A percentile compares a stretch with the other conserved stretches of the same genome.
phyloP scores from a whole-genome alignment of 2,888 invertebrate genomes.

The Aphodius sticticus region DNA sequence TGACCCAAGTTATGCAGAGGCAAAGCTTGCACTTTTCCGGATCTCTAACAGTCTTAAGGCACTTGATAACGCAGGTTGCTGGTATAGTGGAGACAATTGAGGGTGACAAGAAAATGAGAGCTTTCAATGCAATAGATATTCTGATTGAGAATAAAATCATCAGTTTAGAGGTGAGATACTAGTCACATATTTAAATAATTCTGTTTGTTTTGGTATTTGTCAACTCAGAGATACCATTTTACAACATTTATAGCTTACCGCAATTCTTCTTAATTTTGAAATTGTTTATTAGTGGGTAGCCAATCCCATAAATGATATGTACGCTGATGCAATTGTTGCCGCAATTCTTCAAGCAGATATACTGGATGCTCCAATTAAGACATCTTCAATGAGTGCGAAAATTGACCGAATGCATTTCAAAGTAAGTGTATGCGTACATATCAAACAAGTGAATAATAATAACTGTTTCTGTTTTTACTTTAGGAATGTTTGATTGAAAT shows the following conservation, averaged over 20 bases:
- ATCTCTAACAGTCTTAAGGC: conserved; percentile 73
- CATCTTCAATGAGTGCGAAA: conserved; percentile 70
- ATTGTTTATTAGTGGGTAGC: conserved; percentile 79
- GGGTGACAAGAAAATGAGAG: conserved; percentile 75
- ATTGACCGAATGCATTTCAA: conserved; percentile 92
- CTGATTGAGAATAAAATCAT: conserved; percentile 83
- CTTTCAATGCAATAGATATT: conserved; percentile 86
- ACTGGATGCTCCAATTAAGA: conserved; percentile 69
- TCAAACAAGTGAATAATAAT: background rate
- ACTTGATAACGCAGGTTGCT: conserved; percentile 81
- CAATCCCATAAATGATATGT: conserved; percentile 97
- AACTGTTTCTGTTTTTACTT: conserved; percentile 34
- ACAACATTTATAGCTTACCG: background rate
- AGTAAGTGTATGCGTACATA: conserved; percentile 57
- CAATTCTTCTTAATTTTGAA: conserved; percentile 8
- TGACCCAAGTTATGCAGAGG: conserved; percentile 91
- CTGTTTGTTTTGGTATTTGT: background rate
- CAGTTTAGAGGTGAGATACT: conserved; percentile 74
- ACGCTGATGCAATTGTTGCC: conserved; percentile 93
- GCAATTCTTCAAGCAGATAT: conserved; percentile 86
- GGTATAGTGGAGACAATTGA: conserved; percentile 76
- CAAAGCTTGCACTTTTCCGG: conserved; percentile 90
- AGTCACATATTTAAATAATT: background rate
- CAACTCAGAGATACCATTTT: too few species aligned
- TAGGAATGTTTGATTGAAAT: conserved; percentile 88